A percentile compares a stretch with the other conserved stretches of the same genome.
phyloP scores from a whole-genome alignment of 2,888 invertebrate genomes.

The Dynastes tityus region DNA sequence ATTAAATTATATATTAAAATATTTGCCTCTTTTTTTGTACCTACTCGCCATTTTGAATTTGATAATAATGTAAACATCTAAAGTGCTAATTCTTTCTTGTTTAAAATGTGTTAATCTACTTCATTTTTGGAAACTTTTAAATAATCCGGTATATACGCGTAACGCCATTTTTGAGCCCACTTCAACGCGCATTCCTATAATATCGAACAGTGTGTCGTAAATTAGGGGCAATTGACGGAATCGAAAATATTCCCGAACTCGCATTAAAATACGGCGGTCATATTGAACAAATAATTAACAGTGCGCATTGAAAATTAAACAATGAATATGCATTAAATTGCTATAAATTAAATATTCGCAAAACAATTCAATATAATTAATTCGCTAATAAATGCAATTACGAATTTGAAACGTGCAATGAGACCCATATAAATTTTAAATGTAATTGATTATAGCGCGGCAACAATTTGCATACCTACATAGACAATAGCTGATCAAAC shows the following conservation, averaged over 20 bases:
- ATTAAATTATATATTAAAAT: too few relatives aligned
- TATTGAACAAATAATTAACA: constrained; percentile 43
- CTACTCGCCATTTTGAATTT: too few relatives aligned
- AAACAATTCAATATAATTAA: constrained; percentile 38
- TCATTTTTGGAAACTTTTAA: too few relatives aligned
- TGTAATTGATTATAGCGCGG: neutral
- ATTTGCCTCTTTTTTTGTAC: too few relatives aligned
- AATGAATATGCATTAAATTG: constrained; percentile 43
- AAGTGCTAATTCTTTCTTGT: too few relatives aligned
- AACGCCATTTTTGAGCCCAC: neutral
- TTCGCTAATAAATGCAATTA: constrained; percentile 32
- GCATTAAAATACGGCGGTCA: constrained; percentile 22
- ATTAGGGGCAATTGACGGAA: constrained; percentile 5
- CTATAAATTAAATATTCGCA: constrained; percentile 41
- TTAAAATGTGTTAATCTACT: too few relatives aligned
- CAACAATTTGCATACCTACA: neutral
- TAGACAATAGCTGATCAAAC: neutral
- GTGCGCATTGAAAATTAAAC: constrained; percentile 40
- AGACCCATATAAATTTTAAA: constrained; percentile 23
- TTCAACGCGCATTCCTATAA: neutral
- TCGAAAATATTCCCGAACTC: constrained; percentile 2
- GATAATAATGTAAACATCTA: too few relatives aligned
- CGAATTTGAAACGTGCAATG: constrained; percentile 14
- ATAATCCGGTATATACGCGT: too few relatives aligned
- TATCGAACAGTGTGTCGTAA: neutral